Percentiles rank a stretch among this genome's conserved stretches.
phyloP scores from a whole-genome alignment of 2,797 vertebrate genomes.

The Acomys russatus region DNA sequence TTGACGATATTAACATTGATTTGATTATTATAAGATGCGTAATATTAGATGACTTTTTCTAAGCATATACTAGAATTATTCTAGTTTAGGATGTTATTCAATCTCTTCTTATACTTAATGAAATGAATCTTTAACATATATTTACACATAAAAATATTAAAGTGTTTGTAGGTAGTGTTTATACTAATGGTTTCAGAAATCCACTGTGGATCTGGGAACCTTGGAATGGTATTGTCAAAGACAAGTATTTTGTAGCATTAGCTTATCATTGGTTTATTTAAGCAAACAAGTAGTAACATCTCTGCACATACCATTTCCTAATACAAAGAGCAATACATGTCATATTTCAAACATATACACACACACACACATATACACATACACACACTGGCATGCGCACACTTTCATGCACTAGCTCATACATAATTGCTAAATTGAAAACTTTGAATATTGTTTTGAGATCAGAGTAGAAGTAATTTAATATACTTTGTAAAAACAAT shows the following conservation, averaged over 20 bases:
- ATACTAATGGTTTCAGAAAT: not conserved
- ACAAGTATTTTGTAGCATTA: conserved; percentile 24
- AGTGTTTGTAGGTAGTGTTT: not conserved
- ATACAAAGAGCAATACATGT: conserved; percentile 13
- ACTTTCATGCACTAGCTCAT: not conserved
- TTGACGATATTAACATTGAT: not conserved
- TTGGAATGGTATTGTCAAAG: not conserved
- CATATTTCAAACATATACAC: not conserved
- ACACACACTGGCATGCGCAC: not conserved
- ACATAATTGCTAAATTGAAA: not conserved
- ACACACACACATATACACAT: not conserved
- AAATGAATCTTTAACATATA: not conserved
- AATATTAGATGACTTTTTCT: not conserved
- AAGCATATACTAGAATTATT: not conserved
- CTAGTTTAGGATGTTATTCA: not conserved
- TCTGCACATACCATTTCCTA: not conserved
- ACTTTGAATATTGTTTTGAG: conserved; percentile 24
- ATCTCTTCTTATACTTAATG: not conserved
- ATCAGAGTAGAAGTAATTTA: conserved; percentile 37
- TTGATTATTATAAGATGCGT: not conserved
- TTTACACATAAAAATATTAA: not conserved
- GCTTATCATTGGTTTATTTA: conserved; percentile 57
- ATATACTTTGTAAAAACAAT: not conserved
- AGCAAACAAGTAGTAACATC: conserved; percentile 44
- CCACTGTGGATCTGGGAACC: not conserved